These are phyloP conservation scores for Pseudococcus longispinus DNA, from an alignment of 2,888 invertebrate genomes.

Conservation along the genomic window DNA sequence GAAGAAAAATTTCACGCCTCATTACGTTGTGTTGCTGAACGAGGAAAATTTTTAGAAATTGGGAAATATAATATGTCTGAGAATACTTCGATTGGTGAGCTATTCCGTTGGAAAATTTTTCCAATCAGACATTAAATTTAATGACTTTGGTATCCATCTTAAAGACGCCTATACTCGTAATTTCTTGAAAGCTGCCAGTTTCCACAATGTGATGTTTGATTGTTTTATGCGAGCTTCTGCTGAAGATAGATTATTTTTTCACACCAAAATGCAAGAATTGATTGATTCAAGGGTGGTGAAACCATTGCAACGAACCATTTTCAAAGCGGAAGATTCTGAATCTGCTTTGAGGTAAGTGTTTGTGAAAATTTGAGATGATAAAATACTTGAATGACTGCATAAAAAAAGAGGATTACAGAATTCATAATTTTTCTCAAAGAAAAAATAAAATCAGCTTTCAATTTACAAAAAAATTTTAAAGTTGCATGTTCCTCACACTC, in stretches of 20 bases:
- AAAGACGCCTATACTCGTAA: constrained; percentile 69
- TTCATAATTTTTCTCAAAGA: no score
- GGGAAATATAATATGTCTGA: constrained; percentile 61
- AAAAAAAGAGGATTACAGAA: no score
- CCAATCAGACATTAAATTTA: neutral
- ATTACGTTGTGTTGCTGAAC: constrained; percentile 68
- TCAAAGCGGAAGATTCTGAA: constrained; percentile 72
- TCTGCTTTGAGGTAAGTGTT: constrained; percentile 70
- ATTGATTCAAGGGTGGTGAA: constrained; percentile 72
- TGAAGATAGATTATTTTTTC: constrained; percentile 67
- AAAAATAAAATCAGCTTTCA: no score
- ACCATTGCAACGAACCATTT: constrained; percentile 73
- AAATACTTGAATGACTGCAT: no score
- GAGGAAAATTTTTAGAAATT: constrained; percentile 81
- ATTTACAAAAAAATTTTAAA: no score
- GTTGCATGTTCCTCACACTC: no score
- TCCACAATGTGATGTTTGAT: constrained; percentile 81
- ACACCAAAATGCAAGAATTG: constrained; percentile 69
- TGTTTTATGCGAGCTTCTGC: constrained; percentile 67
- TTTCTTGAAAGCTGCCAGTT: constrained; percentile 75
- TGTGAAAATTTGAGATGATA: no score
- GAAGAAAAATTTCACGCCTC: constrained; percentile 86
- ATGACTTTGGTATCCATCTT: constrained; percentile 57
- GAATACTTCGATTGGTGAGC: neutral
- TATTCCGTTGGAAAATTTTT: neutral